Base-by-base conservation (phyloP, 1,140 invertebrate genomes). In the Triops longicaudatus region DNA sequence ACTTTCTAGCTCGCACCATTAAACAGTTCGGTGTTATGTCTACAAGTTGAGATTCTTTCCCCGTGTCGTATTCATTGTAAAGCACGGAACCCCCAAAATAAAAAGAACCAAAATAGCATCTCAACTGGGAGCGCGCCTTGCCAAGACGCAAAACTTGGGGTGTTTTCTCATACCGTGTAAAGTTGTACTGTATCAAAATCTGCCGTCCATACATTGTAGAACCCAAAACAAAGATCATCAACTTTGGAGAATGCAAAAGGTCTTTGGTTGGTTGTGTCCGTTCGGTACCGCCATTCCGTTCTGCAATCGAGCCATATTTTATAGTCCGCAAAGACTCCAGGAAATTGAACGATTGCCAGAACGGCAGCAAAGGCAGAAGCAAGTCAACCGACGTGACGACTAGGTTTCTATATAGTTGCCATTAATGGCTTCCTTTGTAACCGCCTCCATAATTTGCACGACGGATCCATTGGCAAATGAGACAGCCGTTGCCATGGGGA, bases 361-460 rank as follows among this genome's bases (percentile, higher is more conserved):
- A 63, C 50, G 22, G 14, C 14, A 63, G 22, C 50, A 63, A 22
- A 9, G 22, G 50, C 50, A 22, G 50, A 14, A 22, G n/a, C 50
- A 63, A 63, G 22, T 22, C 50, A 63, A 63, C 50, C 17, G 50
- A 63, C 50, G 17, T 63, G 22, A 63, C 50, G 50, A 63, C 50
- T 63, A 14, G 22, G 50, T 37, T 14, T 63, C 50, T 63, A 10
- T 63, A 63, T 22, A 63, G 10, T 63, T 63, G 50, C 3, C 50
- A 22, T 22, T 63, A 63, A 63, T 63, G 50, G 50, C 50, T 22
- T 63, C 50, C 50, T 63, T 63, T 63, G 50, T 63, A 63, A 63
- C 50, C 50, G 50, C 50, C 50, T 63, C 14, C 50, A 63, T 63
- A 63, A 63, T 63, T 63, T 63, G 50, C 50, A 63, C 50, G 50